Conservation (phyloP, 2,113 vertebrate species). For the Sinocyclocheilus rhinocerous region DNA sequence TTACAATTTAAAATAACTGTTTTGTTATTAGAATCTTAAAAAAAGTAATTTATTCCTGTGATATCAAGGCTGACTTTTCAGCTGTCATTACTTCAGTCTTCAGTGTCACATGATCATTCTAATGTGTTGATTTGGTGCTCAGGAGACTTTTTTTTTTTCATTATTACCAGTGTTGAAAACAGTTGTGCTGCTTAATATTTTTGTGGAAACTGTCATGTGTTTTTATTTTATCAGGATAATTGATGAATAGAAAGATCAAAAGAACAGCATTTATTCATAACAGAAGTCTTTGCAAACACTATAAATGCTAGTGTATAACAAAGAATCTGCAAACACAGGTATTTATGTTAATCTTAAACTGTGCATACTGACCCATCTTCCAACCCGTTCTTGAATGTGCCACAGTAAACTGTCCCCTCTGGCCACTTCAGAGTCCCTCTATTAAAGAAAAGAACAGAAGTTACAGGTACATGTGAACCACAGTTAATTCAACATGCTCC, state of each 20-base stretch:
- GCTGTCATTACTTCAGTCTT: neutral
- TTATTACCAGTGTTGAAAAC: neutral
- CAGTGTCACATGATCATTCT: neutral
- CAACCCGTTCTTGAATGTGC: slow-evolving; percentile 89
- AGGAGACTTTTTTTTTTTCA: neutral
- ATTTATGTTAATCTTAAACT: neutral
- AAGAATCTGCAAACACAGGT: neutral
- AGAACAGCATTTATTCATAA: neutral
- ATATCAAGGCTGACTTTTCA: neutral
- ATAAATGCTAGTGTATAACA: neutral
- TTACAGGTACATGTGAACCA: neutral
- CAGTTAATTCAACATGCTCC: neutral
- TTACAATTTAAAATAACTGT: neutral
- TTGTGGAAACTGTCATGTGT: neutral
- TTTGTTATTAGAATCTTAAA: neutral
- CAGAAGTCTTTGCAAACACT: neutral
- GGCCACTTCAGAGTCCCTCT: slow-evolving; percentile 93
- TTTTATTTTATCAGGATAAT: neutral
- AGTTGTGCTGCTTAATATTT: neutral
- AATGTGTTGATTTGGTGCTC: neutral
- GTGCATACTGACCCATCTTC: slow-evolving; percentile 86
- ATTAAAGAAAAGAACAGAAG: slow-evolving; percentile 42
- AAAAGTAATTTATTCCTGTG: neutral
- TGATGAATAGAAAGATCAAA: neutral
- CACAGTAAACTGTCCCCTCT: slow-evolving; percentile 88